Percentiles rank a stretch among this genome's conserved stretches.
phyloP scores from a whole-genome alignment of 1,140 invertebrate species.

The Hyphantria cunea region DNA sequence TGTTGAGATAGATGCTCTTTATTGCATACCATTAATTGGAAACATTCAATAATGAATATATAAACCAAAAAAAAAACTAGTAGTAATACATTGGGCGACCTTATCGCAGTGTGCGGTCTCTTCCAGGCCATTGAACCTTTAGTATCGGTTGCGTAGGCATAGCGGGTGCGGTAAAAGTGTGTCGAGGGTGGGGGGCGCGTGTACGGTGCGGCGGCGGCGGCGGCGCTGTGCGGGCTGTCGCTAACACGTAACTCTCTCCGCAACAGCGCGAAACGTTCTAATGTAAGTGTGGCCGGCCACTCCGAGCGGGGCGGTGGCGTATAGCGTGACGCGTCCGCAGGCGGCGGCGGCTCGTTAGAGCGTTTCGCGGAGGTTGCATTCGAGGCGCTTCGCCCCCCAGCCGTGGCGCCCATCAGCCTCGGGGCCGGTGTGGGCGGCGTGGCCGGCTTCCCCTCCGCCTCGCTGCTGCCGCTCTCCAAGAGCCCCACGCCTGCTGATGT shows the following conservation, averaged over 20 bases:
- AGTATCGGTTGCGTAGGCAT: too few relatives aligned
- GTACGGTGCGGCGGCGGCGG: constrained; percentile 9
- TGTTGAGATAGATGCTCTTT: too few relatives aligned
- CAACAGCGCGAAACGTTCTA: constrained; percentile 76
- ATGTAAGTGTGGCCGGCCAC: constrained; percentile 50
- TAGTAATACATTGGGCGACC: too few relatives aligned
- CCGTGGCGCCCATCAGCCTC: constrained; percentile 86
- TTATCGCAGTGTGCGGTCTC: too few relatives aligned
- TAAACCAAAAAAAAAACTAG: too few relatives aligned
- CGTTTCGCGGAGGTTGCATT: constrained; percentile 87
- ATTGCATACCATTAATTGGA: too few relatives aligned
- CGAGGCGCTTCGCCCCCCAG: constrained; percentile 86
- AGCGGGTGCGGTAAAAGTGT: too few relatives aligned
- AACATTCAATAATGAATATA: too few relatives aligned
- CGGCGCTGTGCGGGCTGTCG: constrained; percentile 41
- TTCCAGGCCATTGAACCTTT: too few relatives aligned
- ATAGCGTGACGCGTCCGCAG: constrained; percentile 45
- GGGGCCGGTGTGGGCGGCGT: constrained; percentile 89
- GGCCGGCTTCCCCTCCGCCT: constrained; percentile 87
- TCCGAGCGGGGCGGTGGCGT: constrained; percentile 44
- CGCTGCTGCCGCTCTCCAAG: constrained; percentile 92
- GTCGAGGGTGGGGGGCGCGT: neutral
- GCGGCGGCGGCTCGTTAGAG: constrained; percentile 86
- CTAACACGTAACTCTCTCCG: constrained; percentile 40
- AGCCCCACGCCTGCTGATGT: constrained; percentile 91